Evolutionary conservation across 2,113 vertebrate species (phyloP).

Genomic region (Anthoscopus minutus): DNA sequence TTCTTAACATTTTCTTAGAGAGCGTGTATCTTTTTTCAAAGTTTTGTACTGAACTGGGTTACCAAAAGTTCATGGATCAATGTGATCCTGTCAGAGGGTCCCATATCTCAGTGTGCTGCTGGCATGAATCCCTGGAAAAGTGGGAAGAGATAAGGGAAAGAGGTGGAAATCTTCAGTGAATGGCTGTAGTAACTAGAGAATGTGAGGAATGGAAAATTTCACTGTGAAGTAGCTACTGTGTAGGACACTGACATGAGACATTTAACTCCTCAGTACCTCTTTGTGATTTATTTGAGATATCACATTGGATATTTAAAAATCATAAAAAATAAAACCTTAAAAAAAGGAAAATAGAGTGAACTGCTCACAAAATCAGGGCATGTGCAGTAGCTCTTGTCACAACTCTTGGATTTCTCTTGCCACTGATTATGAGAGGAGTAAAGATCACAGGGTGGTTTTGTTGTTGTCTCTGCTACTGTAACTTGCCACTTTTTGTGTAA

Average conservation of each 20-base stretch:
- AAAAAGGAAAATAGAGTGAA: not conserved
- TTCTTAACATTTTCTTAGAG: not conserved
- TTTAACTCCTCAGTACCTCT: not conserved
- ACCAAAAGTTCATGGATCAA: not conserved
- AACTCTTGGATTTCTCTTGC: not conserved
- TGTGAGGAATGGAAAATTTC: not conserved
- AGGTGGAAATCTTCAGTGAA: not conserved
- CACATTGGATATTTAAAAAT: not conserved
- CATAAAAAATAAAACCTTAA: not conserved
- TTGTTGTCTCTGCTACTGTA: not conserved
- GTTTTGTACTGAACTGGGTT: not conserved
- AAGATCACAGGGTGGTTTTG: not conserved
- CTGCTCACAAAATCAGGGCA: not conserved
- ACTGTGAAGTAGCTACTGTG: not conserved
- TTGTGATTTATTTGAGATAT: not conserved
- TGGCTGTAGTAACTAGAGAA: not conserved
- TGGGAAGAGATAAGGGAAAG: not conserved
- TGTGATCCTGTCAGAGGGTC: rapidly evolving
- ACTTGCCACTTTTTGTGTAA: not conserved
- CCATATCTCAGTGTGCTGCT: not conserved
- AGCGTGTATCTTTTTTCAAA: rapidly evolving
- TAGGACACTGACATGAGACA: not conserved
- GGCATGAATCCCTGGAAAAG: not conserved
- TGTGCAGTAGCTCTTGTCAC: not conserved
- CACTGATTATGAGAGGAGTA: not conserved